Evolutionary conservation across 2,797 vertebrate species (phyloP), one percentile per base, ranked within the genome.

Genomic region (Pristis pectinata): DNA sequence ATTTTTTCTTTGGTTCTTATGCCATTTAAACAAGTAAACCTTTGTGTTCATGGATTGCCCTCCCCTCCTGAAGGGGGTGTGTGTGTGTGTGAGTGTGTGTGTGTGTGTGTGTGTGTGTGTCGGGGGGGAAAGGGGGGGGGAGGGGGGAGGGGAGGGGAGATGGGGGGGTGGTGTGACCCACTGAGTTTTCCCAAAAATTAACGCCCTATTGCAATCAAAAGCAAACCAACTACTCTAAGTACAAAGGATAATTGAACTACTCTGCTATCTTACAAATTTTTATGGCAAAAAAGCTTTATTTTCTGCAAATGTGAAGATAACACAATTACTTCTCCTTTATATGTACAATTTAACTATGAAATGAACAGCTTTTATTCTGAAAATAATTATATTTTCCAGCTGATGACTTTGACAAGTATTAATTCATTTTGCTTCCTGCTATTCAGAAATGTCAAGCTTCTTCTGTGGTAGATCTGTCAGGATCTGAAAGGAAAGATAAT

Each of bases 371-470:
- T 91, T 91, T 91, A 91, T 67, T 41, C 13, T 37, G 17, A 91
- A 64, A 91, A 61, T 91, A 91, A 91, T 91, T 91, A 91, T 91
- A 91, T 91, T 91, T 91, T 61, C 87, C n/a, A 67, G 87, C 61
- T 91, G 87, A 91, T 22, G 61, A 91, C 87, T 91, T 91, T 91
- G 87, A 91, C 87, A 91, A 91, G 59, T 91, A 91, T 64, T 91
- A 67, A 91, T 91, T 91, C 87, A 91, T 61, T 91, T 91, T 91
- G 37, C 61, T 64, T 91, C 87, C 87, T 91, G 87, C 87, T 91
- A 91, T 91, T 91, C 64, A 91, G 61, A 91, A 91, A 91, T 67
- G 87, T 67, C 87, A 91, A 67, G 87, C 15, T 91, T 41, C 9
- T 91, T 67, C 87, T 91, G 87, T 67, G 37, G 87, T 91, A 37